Percentiles rank a stretch among this genome's conserved stretches.
phyloP scores from a whole-genome alignment of 1,140 invertebrate genomes.

The Bombus confusus region DNA sequence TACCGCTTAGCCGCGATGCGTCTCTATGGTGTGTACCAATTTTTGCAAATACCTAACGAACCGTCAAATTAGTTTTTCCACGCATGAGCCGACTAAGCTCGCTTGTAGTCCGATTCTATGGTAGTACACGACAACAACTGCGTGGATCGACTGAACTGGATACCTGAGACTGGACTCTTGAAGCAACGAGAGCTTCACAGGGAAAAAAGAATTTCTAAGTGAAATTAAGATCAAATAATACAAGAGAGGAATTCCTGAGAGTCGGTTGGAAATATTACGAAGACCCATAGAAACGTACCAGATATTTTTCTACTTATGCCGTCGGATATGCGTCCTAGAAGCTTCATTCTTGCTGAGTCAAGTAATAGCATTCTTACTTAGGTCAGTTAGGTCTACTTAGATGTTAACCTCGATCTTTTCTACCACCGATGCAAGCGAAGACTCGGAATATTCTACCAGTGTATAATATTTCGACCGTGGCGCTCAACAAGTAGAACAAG shows the following conservation, averaged over 20 bases:
- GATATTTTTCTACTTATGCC: too few relatives aligned
- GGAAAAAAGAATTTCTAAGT: too few relatives aligned
- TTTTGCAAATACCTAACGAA: slow-evolving; percentile 61
- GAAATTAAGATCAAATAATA: too few relatives aligned
- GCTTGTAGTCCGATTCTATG: slow-evolving; percentile 33
- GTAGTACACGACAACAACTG: neutral
- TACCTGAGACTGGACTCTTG: neutral
- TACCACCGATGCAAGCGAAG: neutral
- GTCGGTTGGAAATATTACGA: too few relatives aligned
- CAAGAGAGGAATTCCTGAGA: too few relatives aligned
- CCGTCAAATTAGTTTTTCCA: slow-evolving; percentile 56
- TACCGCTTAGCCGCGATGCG: slow-evolving; percentile 35
- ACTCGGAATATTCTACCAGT: neutral
- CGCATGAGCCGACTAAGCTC: slow-evolving; percentile 29
- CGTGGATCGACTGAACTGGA: neutral
- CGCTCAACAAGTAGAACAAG: neutral
- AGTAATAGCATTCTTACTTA: too few relatives aligned
- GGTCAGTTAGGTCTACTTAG: too few relatives aligned
- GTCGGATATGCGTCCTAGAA: too few relatives aligned
- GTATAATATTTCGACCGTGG: too few relatives aligned
- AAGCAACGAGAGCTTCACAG: neutral
- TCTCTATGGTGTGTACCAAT: neutral
- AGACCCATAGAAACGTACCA: too few relatives aligned
- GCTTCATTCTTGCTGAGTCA: too few relatives aligned
- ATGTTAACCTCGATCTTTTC: neutral